A percentile compares a stretch with the other conserved stretches of the same genome.
phyloP scores from a whole-genome alignment of 2,797 vertebrate species.

The Erethizon dorsatum region DNA sequence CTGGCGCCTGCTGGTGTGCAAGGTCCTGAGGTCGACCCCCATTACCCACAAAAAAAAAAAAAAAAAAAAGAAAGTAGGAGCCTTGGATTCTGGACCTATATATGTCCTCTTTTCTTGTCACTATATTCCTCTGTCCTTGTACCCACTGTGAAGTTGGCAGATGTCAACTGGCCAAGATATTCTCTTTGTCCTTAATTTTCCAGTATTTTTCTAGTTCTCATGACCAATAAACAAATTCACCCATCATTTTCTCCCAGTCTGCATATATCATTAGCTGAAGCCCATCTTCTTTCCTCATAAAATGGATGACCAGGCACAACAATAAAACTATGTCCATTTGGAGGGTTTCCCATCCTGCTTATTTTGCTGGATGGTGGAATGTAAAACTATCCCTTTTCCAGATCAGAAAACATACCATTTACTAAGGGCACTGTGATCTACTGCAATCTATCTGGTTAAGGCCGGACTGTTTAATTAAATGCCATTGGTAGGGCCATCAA shows the following conservation, averaged over 20 bases:
- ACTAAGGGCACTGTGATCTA: not conserved
- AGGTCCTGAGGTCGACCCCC: too few species aligned
- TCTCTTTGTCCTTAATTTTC: not conserved
- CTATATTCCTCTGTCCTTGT: not conserved
- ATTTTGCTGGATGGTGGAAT: not conserved
- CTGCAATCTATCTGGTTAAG: not conserved
- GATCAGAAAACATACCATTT: not conserved
- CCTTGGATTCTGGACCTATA: not conserved
- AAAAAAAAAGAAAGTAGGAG: not conserved
- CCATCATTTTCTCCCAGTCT: not conserved
- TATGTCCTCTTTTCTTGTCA: not conserved
- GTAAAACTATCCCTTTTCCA: not conserved
- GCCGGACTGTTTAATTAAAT: not conserved
- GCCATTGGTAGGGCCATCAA: not conserved
- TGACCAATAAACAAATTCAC: not conserved
- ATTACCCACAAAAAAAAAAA: too few species aligned
- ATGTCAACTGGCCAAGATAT: not conserved
- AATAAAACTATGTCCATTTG: not conserved
- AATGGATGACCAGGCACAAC: not conserved
- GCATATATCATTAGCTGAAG: not conserved
- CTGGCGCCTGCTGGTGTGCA: too few species aligned
- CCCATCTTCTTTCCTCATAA: not conserved
- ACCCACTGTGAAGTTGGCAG: not conserved
- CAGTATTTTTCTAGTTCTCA: not conserved
- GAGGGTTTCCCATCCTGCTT: not conserved